phyloP scores from a whole-genome alignment of 2,113 vertebrate genomes.

The Leucoraja erinaceus region DNA sequence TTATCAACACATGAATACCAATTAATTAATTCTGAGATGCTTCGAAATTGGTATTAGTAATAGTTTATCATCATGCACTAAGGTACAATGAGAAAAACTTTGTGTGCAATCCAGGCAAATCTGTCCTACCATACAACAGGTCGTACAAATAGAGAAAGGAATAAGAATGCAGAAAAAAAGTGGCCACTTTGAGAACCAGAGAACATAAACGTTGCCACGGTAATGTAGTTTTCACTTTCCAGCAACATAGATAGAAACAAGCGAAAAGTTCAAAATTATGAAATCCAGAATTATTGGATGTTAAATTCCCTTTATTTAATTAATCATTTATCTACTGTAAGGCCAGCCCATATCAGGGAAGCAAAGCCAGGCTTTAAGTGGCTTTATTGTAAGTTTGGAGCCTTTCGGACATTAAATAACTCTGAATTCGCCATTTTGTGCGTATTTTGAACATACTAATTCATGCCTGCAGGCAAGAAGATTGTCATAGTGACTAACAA shows the following conservation, averaged over 20 bases:
- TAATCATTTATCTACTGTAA: not conserved
- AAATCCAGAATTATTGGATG: not conserved
- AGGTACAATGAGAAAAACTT: too few relatives aligned
- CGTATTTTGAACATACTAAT: not conserved
- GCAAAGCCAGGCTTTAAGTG: not conserved
- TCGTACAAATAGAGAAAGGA: too few relatives aligned
- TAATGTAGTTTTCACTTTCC: not conserved
- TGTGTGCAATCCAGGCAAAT: too few relatives aligned
- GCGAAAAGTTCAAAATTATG: not conserved
- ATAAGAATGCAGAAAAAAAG: too few relatives aligned
- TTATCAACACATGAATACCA: not conserved
- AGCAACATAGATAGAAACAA: not conserved
- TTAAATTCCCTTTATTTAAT: not conserved
- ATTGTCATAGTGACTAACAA: not conserved
- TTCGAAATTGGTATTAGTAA: not conserved
- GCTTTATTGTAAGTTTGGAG: not conserved
- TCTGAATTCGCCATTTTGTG: not conserved
- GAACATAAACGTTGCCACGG: not conserved
- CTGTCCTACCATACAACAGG: too few relatives aligned
- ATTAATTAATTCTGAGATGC: not conserved
- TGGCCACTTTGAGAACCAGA: not conserved
- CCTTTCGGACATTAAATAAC: not conserved
- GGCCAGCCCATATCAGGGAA: not conserved
- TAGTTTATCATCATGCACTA: too few relatives aligned
- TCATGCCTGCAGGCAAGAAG: not conserved